Evolutionary conservation across 64 coral and sea anemone species (phyloP), one percentile per base, ranked within the genome.

Genomic region (Porites australiensis): DNA sequence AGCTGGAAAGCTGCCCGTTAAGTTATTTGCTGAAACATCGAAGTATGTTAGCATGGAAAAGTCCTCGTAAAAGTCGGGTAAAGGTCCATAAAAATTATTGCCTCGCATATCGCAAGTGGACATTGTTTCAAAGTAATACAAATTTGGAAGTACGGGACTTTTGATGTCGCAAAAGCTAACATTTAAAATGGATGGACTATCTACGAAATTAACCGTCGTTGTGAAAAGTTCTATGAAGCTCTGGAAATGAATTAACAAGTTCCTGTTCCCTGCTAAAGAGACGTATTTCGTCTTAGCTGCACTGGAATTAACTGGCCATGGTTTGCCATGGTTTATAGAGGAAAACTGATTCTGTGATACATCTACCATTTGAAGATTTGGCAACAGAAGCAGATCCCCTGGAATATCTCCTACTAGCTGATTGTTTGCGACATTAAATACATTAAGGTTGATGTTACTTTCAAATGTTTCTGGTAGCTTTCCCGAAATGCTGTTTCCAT

Each of bases 271-370:
- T 10, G 87, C 87, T 12, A 89, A n/a, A 4, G 87, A 89, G 9
- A 89, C 15, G 51, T 77, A 50, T 6, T 2, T 18, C 8, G 4
- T 76, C 5, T 16, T 14, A 49, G 44, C 15, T 50, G 44, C 18
- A 16, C 15, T 76, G 73, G 5, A 13, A 50, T 76, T 50, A 50
- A 18, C 8, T 51, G 45, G 8, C 73, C 73, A 76, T 13, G 73
- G 73, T 15, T 50, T 47, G 2, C 73, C 73, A 8, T 50, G 16
- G 47, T 76, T 76, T 18, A 76, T 52, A 50, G 73, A 76, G 16
- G 73, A 50, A 69, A 89, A 89, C 54, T 6, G 5, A 57, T 89
- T 89, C 23, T 89, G 88, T 16, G 88, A 89, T 22, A 89, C 19
- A 79, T 89, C 75, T 4, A 89, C 54, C 16, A 67, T 52, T 46